Evolutionary conservation across 1,140 invertebrate genomes (phyloP).

Genomic region (Nymphalis io): DNA sequence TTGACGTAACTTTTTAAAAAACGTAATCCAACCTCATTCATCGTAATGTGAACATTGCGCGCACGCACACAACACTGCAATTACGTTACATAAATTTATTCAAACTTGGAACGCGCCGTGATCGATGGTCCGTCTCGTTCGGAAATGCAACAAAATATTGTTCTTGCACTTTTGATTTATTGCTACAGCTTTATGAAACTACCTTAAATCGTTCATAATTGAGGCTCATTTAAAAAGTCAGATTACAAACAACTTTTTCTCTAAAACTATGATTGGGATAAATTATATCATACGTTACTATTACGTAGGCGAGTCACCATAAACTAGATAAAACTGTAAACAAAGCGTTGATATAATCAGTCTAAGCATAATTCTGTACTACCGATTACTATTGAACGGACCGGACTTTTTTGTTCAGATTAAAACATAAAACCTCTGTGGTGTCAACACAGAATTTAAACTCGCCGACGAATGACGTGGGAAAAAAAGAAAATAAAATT

Average conservation of each 20-base stretch:
- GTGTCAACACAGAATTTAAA: conserved; percentile 77
- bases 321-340: conserved; percentile 57
- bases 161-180: conserved; percentile 66
- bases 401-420: conserved; percentile 63
- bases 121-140: conserved; percentile 61
- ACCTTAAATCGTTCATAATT: conserved; percentile 45
- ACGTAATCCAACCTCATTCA: conserved; percentile 37
- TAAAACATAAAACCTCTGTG: conserved; percentile 77
- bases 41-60: conserved; percentile 35
- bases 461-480: conserved; percentile 61
- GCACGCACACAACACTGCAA: conserved; percentile 57
- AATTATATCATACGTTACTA: conserved; percentile 18
- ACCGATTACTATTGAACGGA: conserved; percentile 48
- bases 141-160: conserved; percentile 59
- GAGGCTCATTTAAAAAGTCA: conserved; percentile 23
- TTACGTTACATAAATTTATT: conserved; percentile 71
- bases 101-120: conserved; percentile 58
- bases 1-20: conserved; percentile 43
- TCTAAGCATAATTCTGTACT: conserved; percentile 37
- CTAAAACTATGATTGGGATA: background rate
- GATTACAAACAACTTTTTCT: conserved; percentile 1
- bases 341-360: conserved; percentile 45
- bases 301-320: conserved; percentile 43
- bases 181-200: conserved; percentile 46
- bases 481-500: conserved; percentile 58